phyloP scores from a whole-genome alignment of 2,888 invertebrate species.

The Bursaphelenchus okinawaensis region DNA sequence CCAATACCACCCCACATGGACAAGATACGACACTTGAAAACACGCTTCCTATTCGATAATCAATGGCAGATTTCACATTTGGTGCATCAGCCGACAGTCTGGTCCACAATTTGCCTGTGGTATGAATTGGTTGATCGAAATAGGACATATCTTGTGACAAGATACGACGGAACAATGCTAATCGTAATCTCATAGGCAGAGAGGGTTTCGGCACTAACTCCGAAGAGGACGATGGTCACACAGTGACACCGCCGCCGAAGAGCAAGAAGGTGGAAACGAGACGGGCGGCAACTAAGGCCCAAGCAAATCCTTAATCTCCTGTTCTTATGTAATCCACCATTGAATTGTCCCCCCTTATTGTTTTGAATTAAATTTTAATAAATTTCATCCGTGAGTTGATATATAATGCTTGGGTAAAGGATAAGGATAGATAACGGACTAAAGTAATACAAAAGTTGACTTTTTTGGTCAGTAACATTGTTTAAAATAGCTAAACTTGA shows the following conservation, averaged over 20 bases:
- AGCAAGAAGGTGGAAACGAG: conserved; percentile 30
- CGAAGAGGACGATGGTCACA: conserved; percentile 55
- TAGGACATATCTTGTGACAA: conserved; percentile 60
- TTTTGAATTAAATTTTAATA: too few species aligned
- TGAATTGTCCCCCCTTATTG: too few species aligned
- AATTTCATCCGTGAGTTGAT: too few species aligned
- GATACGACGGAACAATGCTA: conserved; percentile 59
- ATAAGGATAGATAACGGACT: too few species aligned
- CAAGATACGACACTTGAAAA: conserved; percentile 59
- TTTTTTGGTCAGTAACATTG: too few species aligned
- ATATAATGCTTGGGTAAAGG: too few species aligned
- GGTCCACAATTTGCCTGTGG: conserved; percentile 59
- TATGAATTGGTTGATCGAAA: conserved; percentile 59
- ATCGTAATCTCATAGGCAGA: conserved; percentile 59
- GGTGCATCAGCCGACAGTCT: conserved; percentile 61
- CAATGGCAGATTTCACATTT: conserved; percentile 57
- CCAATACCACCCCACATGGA: conserved; percentile 59
- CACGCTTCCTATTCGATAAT: conserved; percentile 59
- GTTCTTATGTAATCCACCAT: too few species aligned
- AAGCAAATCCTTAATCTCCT: too few species aligned
- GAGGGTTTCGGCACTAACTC: conserved; percentile 57
- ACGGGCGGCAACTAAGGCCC: conserved; percentile 36
- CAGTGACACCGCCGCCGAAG: conserved; percentile 25
- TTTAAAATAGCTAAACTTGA: too few species aligned
- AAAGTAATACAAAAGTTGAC: too few species aligned